Conservation (phyloP, 2,888 invertebrate genomes). For the Eilema caniola region DNA sequence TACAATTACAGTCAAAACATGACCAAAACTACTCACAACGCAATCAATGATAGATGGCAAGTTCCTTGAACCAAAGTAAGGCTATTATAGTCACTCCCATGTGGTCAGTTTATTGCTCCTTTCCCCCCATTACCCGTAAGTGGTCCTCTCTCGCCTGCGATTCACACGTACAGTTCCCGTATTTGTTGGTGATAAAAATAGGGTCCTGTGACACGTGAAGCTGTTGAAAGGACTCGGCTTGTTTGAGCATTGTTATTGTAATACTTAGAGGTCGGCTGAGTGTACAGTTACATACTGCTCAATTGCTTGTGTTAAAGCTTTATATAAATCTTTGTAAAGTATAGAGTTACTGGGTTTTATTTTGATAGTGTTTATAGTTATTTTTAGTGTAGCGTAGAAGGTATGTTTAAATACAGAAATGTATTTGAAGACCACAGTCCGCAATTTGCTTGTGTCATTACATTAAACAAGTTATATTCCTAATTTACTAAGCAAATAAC, state of each 20-base stretch:
- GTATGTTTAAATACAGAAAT: no score
- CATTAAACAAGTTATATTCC: no score
- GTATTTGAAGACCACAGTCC: no score
- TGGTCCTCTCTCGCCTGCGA: conserved; percentile 28
- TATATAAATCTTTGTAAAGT: neutral
- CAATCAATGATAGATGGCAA: conserved; percentile 36
- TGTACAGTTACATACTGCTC: neutral
- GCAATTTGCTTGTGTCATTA: no score
- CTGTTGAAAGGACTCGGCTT: conserved; percentile 11
- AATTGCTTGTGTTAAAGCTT: neutral
- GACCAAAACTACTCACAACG: conserved; percentile 15
- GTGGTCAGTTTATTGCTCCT: conserved; percentile 47
- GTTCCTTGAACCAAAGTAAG: conserved; percentile 33
- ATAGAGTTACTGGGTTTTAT: neutral
- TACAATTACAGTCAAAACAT: neutral
- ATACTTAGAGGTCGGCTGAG: neutral
- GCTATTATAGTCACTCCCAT: conserved; percentile 42
- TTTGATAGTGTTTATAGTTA: neutral
- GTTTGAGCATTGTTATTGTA: conserved; percentile 13
- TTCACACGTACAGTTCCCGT: conserved; percentile 47
- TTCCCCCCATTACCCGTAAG: conserved; percentile 42
- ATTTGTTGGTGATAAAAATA: conserved; percentile 42
- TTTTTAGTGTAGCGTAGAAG: no score
- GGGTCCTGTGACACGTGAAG: conserved; percentile 12
- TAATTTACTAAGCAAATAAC: no score